Conservation (phyloP, 2,888 invertebrate genomes). For the Trachelus stipa region DNA sequence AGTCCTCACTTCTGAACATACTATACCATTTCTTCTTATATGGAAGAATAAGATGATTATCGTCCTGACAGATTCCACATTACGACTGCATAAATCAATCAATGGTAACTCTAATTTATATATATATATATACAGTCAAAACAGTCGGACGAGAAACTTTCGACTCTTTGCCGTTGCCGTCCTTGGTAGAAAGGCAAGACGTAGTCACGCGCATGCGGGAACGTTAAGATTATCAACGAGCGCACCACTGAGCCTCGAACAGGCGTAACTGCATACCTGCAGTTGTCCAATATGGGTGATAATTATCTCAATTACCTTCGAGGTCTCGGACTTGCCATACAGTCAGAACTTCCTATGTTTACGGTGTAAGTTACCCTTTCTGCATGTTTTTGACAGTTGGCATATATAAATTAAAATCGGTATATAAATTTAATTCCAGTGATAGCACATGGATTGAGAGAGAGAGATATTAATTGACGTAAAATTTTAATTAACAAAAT, state of each 20-base stretch:
- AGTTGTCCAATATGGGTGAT: constrained; percentile 14
- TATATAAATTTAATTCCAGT: neutral
- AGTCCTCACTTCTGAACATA: neutral
- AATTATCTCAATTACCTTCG: constrained; percentile 21
- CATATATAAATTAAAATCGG: neutral
- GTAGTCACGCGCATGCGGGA: constrained; percentile 9
- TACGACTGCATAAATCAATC: neutral
- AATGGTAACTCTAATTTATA: neutral
- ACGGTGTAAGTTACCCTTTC: neutral
- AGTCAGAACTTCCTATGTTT: neutral
- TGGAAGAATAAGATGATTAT: neutral
- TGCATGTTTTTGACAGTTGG: neutral
- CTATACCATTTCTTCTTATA: neutral
- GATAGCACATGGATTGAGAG: too few relatives aligned
- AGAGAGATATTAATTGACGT: neutral
- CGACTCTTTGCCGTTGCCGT: neutral
- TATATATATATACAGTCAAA: neutral
- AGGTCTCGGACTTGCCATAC: constrained; percentile 13
- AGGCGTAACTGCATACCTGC: constrained; percentile 16
- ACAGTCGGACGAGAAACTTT: neutral
- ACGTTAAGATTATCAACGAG: constrained; percentile 14
- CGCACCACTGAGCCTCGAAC: constrained; percentile 3
- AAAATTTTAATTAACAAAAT: neutral
- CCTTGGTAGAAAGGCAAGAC: constrained; percentile 17
- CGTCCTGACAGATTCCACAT: neutral